Evolutionary conservation across 2,888 invertebrate genomes (phyloP).

Genomic region (Carpatolechia fugitivella): DNA sequence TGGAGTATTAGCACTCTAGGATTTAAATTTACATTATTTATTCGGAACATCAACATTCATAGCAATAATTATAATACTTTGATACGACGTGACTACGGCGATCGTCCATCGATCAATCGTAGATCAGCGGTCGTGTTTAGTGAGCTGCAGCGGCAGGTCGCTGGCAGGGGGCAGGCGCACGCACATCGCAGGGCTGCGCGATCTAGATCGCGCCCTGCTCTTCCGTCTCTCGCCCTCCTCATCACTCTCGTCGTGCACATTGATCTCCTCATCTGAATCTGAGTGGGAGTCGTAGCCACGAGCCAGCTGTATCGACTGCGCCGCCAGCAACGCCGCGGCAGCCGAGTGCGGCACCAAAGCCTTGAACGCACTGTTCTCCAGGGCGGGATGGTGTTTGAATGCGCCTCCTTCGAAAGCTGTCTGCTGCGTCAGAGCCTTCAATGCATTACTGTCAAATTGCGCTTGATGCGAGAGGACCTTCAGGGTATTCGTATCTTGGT

Average conservation of each 20-base stretch:
- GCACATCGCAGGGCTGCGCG: constrained; percentile 57
- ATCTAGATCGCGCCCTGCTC: constrained; percentile 67
- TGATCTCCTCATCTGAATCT: constrained; percentile 89
- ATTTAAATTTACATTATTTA: constrained; percentile 59
- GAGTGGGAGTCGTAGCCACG: constrained; percentile 75
- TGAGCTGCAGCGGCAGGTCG: constrained; percentile 84
- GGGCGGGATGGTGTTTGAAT: constrained; percentile 74
- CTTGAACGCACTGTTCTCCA: constrained; percentile 91
- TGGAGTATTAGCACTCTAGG: constrained; percentile 57
- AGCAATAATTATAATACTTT: constrained; percentile 60
- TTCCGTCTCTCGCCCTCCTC: constrained; percentile 75
- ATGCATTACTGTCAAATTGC: constrained; percentile 77
- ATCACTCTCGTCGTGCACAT: constrained; percentile 89
- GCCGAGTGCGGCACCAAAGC: constrained; percentile 84
- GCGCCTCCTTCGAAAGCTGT: constrained; percentile 56
- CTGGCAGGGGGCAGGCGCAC: constrained; percentile 72
- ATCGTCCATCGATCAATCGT: background rate
- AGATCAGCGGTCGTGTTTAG: constrained; percentile 84
- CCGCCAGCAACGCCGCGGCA: constrained; percentile 79
- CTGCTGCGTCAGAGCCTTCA: constrained; percentile 73
- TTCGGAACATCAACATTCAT: constrained; percentile 59
- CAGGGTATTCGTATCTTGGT: constrained; percentile 80
- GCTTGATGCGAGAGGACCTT: constrained; percentile 79
- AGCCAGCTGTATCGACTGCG: constrained; percentile 69
- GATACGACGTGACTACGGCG: constrained; percentile 21